Conservation (phyloP, 2,797 vertebrate genomes). For the Hoplostethus mediterraneus region DNA sequence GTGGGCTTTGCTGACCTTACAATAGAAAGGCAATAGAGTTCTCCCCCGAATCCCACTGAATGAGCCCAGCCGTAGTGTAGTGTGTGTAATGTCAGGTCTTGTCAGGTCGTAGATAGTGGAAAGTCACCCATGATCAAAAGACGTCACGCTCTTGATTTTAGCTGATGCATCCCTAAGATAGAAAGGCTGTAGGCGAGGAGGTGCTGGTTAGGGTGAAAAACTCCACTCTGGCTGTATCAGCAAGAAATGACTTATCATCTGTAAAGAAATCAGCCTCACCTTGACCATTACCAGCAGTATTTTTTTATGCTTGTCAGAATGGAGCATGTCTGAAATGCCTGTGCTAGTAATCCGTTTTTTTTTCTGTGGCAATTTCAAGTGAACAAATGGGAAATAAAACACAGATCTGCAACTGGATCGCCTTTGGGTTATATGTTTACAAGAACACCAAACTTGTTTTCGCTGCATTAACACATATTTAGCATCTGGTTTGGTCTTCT, state of each 20-base stretch:
- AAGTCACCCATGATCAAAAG: constrained; percentile 28
- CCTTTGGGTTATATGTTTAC: too few relatives aligned
- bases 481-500: too few relatives aligned
- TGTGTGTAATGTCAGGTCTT: constrained; percentile 27
- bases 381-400: too few relatives aligned
- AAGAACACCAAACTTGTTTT: too few relatives aligned
- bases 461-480: constrained; percentile 9
- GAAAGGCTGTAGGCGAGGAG: constrained; percentile 11
- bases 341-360: too few relatives aligned
- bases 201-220: neutral
- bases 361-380: too few relatives aligned
- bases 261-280: neutral
- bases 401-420: too few relatives aligned
- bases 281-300: neutral
- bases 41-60: neutral
- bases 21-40: neutral
- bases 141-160: constrained; percentile 13
- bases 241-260: neutral
- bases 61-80: neutral
- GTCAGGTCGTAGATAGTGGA: constrained; percentile 26
- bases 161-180: constrained; percentile 33
- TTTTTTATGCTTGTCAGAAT: neutral
- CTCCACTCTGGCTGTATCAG: neutral
- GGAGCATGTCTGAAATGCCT: too few relatives aligned
- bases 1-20: constrained; percentile 41